A percentile compares a stretch with the other conserved stretches of the same genome.
Evolutionary conservation across 2,797 vertebrate species (phyloP).

Genomic region (Danio tinwini): DNA sequence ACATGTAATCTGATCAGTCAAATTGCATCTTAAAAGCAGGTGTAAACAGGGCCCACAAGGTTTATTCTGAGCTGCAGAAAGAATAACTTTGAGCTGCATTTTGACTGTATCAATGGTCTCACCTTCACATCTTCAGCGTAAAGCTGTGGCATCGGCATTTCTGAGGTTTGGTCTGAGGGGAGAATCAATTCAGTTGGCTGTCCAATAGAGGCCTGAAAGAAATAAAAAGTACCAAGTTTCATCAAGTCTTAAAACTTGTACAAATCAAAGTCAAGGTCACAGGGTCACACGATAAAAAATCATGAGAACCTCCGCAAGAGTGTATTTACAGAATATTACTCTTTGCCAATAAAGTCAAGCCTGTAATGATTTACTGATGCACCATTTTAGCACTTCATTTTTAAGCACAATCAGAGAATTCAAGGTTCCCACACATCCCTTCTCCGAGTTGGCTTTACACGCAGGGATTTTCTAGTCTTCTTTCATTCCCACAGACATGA

Average conservation of each 20-base stretch:
- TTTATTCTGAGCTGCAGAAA: background rate
- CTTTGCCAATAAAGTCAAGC: conserved; percentile 15
- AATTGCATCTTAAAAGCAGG: background rate
- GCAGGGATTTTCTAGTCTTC: conserved; percentile 3
- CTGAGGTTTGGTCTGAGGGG: conserved; percentile 22
- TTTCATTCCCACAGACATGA: conserved; percentile 47
- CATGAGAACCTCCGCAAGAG: background rate
- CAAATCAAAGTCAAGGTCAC: background rate
- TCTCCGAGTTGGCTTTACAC: conserved; percentile 14
- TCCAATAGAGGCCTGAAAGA: conserved; percentile 46
- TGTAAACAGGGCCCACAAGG: background rate
- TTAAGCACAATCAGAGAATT: background rate
- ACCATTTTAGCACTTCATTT: conserved; percentile 1
- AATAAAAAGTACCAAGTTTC: background rate
- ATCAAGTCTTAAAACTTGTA: background rate
- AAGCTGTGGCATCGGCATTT: conserved; percentile 17
- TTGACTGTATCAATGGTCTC: conserved; percentile 34
- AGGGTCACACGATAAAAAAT: background rate
- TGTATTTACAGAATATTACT: background rate
- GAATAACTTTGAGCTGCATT: background rate
- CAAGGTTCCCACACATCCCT: conserved; percentile 40
- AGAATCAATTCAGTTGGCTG: conserved; percentile 23
- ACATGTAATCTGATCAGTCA: too few species aligned
- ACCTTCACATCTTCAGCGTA: conserved; percentile 37
- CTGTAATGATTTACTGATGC: conserved; percentile 14